Percentiles rank a stretch among this genome's conserved stretches.
Evolutionary conservation across 2,888 invertebrate species (phyloP).

Genomic region (Trypoxylon attenuatum): DNA sequence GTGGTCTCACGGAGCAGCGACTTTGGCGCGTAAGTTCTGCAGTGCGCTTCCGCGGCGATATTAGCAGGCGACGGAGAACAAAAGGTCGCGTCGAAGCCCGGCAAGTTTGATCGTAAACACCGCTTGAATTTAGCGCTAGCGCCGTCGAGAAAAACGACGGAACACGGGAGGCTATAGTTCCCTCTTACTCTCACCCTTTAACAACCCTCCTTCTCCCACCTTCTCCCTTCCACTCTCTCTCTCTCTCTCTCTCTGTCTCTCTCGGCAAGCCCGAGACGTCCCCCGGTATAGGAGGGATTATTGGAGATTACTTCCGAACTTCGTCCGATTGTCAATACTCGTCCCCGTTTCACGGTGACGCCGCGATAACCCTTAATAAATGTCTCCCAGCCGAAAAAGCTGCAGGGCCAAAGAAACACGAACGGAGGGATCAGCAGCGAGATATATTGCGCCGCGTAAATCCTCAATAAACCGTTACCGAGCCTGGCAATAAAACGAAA

Average conservation of each 20-base stretch:
- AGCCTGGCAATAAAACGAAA: constrained; percentile 59
- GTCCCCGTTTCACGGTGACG: constrained; percentile 58
- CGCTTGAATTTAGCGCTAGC: no score
- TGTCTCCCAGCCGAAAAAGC: constrained; percentile 58
- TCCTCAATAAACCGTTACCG: constrained; percentile 61
- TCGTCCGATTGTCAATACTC: constrained; percentile 60
- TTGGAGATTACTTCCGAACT: constrained; percentile 60
- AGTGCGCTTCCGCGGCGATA: neutral
- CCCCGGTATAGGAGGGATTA: constrained; percentile 48
- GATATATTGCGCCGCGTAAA: constrained; percentile 59
- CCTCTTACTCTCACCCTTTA: no score
- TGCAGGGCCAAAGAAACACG: constrained; percentile 57
- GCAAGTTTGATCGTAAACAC: constrained; percentile 41
- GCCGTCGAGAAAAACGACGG: no score
- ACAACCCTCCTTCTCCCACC: no score
- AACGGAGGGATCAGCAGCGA: constrained; percentile 55
- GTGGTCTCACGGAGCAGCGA: neutral
- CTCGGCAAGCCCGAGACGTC: neutral
- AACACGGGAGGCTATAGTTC: no score
- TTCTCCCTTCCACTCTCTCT: no score
- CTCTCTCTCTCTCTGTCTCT: no score
- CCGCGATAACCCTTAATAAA: constrained; percentile 63
- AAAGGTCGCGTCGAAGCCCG: constrained; percentile 22
- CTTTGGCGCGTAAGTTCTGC: neutral
- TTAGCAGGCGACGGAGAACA: neutral